These are phyloP conservation scores for Chroicocephalus ridibundus DNA, from an alignment of 2,113 vertebrate species.

Conservation along the genomic window DNA sequence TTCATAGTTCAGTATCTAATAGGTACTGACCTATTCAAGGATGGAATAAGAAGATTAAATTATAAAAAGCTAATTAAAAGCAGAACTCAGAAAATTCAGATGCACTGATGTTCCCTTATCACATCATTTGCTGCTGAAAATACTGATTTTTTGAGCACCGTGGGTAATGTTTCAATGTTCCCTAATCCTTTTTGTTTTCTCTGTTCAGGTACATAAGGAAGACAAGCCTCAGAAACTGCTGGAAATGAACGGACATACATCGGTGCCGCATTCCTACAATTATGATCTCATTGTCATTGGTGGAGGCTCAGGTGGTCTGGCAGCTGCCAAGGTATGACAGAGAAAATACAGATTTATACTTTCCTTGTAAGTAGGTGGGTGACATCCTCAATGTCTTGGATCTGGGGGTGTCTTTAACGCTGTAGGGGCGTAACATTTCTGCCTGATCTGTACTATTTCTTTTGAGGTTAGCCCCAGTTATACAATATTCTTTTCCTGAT, in stretches of 20 bases:
- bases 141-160: neutral
- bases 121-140: neutral
- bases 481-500: neutral
- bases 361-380: neutral
- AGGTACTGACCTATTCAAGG: neutral
- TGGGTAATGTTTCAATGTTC: neutral
- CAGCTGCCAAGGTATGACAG: constrained; percentile 80
- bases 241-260: constrained; percentile 27
- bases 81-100: neutral
- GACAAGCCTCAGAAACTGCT: constrained; percentile 7
- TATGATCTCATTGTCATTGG: constrained; percentile 86
- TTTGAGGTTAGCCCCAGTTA: neutral
- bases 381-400: neutral
- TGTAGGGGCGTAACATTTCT: neutral
- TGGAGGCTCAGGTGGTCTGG: constrained; percentile 81
- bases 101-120: neutral
- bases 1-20: neutral
- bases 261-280: constrained; percentile 36
- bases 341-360: neutral
- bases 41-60: neutral
- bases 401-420: neutral
- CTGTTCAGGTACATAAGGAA: constrained; percentile 54
- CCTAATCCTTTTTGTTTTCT: neutral
- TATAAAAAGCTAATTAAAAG: neutral
- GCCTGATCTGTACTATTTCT: neutral